Base-by-base conservation (phyloP, 2,888 invertebrate genomes). In the Argyra leucocephala region DNA sequence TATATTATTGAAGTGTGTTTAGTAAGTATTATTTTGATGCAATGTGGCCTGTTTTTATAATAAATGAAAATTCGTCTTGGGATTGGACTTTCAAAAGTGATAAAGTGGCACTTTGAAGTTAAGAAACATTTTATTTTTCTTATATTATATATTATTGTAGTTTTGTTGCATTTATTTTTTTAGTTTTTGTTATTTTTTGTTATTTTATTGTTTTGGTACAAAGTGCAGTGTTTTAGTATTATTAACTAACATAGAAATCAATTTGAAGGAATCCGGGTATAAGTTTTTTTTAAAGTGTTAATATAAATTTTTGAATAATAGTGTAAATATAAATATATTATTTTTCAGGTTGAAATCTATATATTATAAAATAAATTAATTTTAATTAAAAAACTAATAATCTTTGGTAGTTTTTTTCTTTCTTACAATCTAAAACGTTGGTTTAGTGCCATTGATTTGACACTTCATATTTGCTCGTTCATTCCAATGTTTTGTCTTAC, bases 81-180 rank as follows among this genome's bases (percentile, higher is more conserved):
- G 48, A 48, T n/a, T n/a, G 48, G 18, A 48, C 48, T 48, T 48
- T 48, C 48, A 48, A 48, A 48, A 18, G 48, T 48, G 48, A 48
- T 48, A 48, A 48, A 48, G 48, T 48, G 48, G 48, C 48, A 48
- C 48, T 48, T 48, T 48, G 48, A 48, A 18, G 48, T 1, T 18
- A 48, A 48, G n/a, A 48, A 31, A 31, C 31, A 31, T 18, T 18
- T 31, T 31, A 7, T 31, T 31, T 31, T 31, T 31, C 31, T 31
- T 26, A n/a, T 7, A 31, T 31, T 31, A 31, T 7, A 31, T 7
- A 31, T 31, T 31, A 37, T 37, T 37, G 10, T 37, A 9, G 12
- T 48, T 48, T 15, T 48, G 48, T 18, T 48, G 5, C 48, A 18
- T 48, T n/a, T n/a, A n/a, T n/a, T n/a, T n/a, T n/a, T n/a, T n/a